Evolutionary conservation across 1,140 invertebrate species (phyloP), one percentile per base, ranked within the genome.

Genomic region (Intoshia linei): DNA sequence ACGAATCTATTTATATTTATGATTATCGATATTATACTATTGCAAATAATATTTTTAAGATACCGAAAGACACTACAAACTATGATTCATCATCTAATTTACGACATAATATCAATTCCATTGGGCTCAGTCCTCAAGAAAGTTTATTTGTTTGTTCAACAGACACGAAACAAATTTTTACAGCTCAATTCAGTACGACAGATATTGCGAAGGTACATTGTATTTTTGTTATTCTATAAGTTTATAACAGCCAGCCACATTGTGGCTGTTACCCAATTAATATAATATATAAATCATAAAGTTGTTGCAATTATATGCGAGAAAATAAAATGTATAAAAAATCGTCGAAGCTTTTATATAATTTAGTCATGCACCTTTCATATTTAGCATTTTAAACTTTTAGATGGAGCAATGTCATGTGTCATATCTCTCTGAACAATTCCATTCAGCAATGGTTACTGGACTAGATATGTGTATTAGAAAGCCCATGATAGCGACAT

Each of bases 401-500:
- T 38, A 47, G 36, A 48, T 49, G 33, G 55, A 60, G 34, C 48
- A 50, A 37, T 48, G 52, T 17, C 44, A 47, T 22, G 62, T 63
- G 50, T 56, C 62, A 40, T 46, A 49, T 15, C 43, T 76, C 3
- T 71, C 71, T 1, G 65, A 73, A 40, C 53, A 67, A 1, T 66
- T 78, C 42, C 78, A 84, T 51, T 68, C 72, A 37, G 73, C 71
- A 2, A 54, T 65, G 2, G 71, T 87, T 18, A 66, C 68, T 24
- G 67, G 66, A 14, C 50, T 83, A 17, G 70, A 75, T 6, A 65
- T 74, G 38, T 79, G 77, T 49, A 64, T 69, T 2, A 74, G 76
- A 68, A 84, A 83, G 55, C 70, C 75, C 0, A 39, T 81, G 23
- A 67, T 81, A 22, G 70, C 78, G 49, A 81, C 76, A 1, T 70